Evolutionary conservation across 2,113 vertebrate genomes (phyloP), one percentile per base, ranked within the genome.

Genomic region (Girardinichthys multiradiatus): DNA sequence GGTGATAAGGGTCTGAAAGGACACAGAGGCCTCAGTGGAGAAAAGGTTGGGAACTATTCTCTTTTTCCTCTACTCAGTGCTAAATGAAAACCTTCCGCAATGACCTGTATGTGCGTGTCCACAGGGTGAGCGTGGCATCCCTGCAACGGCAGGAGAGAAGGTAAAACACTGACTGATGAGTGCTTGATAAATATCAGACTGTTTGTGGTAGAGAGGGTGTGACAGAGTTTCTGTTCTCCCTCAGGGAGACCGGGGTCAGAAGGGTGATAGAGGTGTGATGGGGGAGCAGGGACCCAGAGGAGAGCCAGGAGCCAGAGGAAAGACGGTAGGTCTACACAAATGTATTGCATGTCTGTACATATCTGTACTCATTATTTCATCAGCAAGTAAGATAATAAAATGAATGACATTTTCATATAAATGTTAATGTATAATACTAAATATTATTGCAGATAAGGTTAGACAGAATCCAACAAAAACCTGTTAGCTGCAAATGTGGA

Each of bases 271-370:
- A 0, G 91, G 86, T 2, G 24, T 0, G n/a, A 83, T 10, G 4
- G 90, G 87, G 2, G 66, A 76, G n/a, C 74, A 39, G 19, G 91
- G 91, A 69, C 13, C 74, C n/a, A 74, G 89, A 82, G 91, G 89
- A 81, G 64, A 80, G 1, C 29, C 68, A 13, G 89, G 90, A 31
- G 26, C n/a, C 66, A 85, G 91, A 82, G 91, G 91, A 66, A 2
- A 12, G 10, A 31, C 21, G 84, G 91, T 91, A 31, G 9, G 74
- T 57, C n/a, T 0, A 28, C 2, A 31, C 24, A 27, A 4, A 17
- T 30, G 54, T 6, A 24, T 7, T 15, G 9, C 42, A 39, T 24
- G 2, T 17, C 30, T 68, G 30, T 9, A 57, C 1, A 15, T 45
- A 19, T 19, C 17, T n/a, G n/a, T n/a, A n/a, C n/a, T n/a, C n/a